Evolutionary conservation across 2,797 vertebrate species (phyloP).

Genomic region (Coluber constrictor): DNA sequence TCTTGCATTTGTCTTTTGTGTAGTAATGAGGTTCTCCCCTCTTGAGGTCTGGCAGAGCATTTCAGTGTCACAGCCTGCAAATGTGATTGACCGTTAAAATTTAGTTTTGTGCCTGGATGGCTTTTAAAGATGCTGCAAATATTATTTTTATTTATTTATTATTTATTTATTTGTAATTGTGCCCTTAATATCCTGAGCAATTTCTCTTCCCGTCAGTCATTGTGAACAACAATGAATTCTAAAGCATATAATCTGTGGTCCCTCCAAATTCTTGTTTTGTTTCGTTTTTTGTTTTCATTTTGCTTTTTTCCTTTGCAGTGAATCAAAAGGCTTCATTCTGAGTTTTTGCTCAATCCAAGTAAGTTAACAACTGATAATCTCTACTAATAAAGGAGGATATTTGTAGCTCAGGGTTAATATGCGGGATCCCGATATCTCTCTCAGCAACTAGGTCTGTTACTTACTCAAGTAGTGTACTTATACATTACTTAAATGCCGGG

Average conservation of each 20-base stretch:
- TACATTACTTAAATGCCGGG: too few relatives aligned
- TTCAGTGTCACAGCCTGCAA: not conserved
- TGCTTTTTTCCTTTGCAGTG: not conserved
- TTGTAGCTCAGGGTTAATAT: too few relatives aligned
- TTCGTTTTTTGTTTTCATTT: not conserved
- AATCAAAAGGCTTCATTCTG: constrained; percentile 2
- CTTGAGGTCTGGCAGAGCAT: not conserved
- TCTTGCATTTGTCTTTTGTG: not conserved
- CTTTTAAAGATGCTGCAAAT: not conserved
- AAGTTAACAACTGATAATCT: not conserved
- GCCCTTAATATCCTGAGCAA: not conserved
- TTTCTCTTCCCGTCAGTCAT: constrained; percentile 3
- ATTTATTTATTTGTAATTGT: not conserved
- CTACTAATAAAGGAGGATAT: not conserved
- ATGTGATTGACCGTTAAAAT: not conserved
- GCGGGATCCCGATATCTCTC: not conserved
- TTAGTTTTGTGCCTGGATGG: constrained; percentile 4
- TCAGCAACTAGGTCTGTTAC: not conserved
- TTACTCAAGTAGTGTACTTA: not conserved
- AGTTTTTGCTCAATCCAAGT: not conserved
- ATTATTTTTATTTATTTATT: not conserved
- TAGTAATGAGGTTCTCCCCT: not conserved
- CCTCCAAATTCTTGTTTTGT: not conserved
- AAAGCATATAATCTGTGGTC: constrained; percentile 1
- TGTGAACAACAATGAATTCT: constrained; percentile 3